Evolutionary conservation across 64 coral and sea anemone species (phyloP), one percentile per base, ranked within the genome.

Genomic region (Montipora foliosa): DNA sequence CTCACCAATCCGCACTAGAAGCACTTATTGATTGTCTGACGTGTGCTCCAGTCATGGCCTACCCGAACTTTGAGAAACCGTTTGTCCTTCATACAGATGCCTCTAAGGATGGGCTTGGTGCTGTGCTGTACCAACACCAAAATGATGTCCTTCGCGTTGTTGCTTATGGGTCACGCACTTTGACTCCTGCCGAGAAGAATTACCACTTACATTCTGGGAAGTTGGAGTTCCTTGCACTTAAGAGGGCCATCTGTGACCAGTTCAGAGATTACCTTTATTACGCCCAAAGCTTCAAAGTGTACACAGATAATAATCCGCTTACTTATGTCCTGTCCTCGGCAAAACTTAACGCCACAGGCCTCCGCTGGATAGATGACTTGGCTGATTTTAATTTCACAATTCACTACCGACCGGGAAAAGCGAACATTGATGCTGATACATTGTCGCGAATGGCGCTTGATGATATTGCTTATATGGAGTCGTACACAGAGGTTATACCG

Each of bases 61-160:
- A 82, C 46, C 78, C 89, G 17, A 52, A 91, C 66, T 82, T 61
- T 48, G 13, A 80, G 24, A 64, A 71, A 69, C 78, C 89, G 8
- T 91, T 70, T 53, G 79, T 91, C 44, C 66, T 92, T 25, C 79
- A 92, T 75, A 92, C 90, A 17, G 79, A 92, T 84, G 79, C 79
- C 51, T 84, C 62, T 15, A 67, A 83, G 81, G 79, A 79, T 37
- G 81, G 91, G 12, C 80, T 92, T 9, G 91, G 91, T 48, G 61
- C 91, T 17, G 91, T 92, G 22, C 50, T 92, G 29, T 92, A 87
- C 24, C 81, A 92, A 16, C 53, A 62, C 7, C 29, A 37, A 37
- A 37, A 37, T 37, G 29, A 37, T 37, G 29, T 37, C 29, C 29
- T 37, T 37, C 29, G 29, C 29, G 29, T 37, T 37, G 74, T 86